Evolutionary conservation across 2,113 vertebrate species (phyloP).

Genomic region (Ptilonorhynchus violaceus): DNA sequence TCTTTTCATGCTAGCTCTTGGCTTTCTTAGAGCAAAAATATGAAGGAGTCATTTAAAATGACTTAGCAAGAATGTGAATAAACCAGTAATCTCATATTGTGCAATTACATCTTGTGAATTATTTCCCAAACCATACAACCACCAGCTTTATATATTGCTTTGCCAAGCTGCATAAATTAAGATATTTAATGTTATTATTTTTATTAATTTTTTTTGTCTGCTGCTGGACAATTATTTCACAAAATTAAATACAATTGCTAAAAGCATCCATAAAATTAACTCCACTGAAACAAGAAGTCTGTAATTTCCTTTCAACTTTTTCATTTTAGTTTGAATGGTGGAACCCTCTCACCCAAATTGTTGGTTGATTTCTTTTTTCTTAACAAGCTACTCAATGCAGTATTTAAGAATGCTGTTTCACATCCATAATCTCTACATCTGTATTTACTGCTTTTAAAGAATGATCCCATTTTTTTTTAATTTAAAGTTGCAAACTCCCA

Average conservation of each 20-base stretch:
- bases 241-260: not conserved
- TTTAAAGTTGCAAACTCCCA: not conserved
- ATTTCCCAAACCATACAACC: not conserved
- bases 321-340: not conserved
- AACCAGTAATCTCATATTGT: not conserved
- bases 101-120: rapidly evolving
- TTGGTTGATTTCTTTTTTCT: not conserved
- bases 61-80: not conserved
- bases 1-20: not conserved
- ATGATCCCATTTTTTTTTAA: not conserved
- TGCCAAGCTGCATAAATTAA: not conserved
- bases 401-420: not conserved
- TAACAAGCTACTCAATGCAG: not conserved
- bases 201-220: not conserved
- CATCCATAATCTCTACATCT: not conserved
- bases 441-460: not conserved
- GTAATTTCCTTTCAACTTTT: not conserved
- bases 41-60: not conserved
- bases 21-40: not conserved
- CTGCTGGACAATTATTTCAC: not conserved
- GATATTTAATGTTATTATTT: not conserved
- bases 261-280: not conserved
- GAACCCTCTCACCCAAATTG: not conserved
- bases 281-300: not conserved
- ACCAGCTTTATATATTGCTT: not conserved